Base-by-base conservation (phyloP, 30 jellyfish, hydroid and myxozoan genomes). In the Aurelia coerulea region DNA sequence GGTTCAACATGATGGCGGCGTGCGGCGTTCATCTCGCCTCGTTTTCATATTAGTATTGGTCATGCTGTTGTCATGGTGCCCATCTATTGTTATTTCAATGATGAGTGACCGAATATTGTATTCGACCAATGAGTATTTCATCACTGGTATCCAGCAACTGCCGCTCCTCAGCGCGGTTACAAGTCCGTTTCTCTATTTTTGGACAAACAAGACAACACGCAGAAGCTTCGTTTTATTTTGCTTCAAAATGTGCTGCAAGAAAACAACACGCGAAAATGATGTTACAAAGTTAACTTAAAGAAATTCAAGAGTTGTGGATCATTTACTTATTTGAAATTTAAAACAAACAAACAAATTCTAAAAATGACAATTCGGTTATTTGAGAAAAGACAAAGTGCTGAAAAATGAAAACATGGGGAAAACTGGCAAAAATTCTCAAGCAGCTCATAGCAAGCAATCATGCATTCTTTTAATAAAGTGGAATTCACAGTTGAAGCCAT, bases 91-190 rank as follows among this genome's bases (percentile, higher is more conserved):
- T 2, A 52, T 67, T 35, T 81, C 91, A 23, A 31, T 81, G 77
- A 69, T 68, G 53, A 81, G 63, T 32, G 83, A 51, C 62, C 17
- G 31, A 29, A 68, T 50, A 65, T 51, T 68, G n/a, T 70, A 54
- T 53, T 81, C 78, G 29, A 53, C 84, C 19, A 39, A 53, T 51
- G 68, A 54, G 39, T 81, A 81, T 33, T 33, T 68, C 72, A 16
- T 68, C 3, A 56, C 91, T 16, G 84, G 67, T 5, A 16, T 81
- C n/a, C 91, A 81, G 71, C 84, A 81, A 73, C 33, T 81, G 60
- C 91, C 91, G 6, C 84, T 81, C 11, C 77, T 81, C 16, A 81
- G 91, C 78, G 91, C 91, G 1, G 83, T 81, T 10, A 52, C 76
- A 31, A 65, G 84, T 68, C 91, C 91, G 78, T 51, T 81, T 69